Evolutionary conservation across 2,113 vertebrate species (phyloP).

Genomic region (Clarias macrocephalus): DNA sequence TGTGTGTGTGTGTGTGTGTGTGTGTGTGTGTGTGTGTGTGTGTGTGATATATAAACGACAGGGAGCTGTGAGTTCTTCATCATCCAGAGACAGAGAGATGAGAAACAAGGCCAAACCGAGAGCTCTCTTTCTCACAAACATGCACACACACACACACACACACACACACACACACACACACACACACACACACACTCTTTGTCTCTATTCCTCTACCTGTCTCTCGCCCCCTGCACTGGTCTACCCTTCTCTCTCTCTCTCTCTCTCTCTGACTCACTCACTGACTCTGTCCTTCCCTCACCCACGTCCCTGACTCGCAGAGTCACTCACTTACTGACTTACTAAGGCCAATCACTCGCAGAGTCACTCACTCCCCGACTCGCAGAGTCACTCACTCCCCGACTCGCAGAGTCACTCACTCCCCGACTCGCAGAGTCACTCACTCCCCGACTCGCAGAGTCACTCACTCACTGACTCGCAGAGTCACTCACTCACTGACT

Average conservation of each 20-base stretch:
- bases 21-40: constrained; percentile 24
- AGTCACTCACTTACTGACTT: not conserved
- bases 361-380: not conserved
- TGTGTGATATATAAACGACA: not conserved
- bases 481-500: not conserved
- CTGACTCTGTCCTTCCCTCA: fast-evolving
- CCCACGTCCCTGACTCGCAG: not conserved
- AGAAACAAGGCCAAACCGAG: constrained; percentile 14
- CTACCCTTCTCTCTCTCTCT: not conserved
- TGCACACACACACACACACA: no score
- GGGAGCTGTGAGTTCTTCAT: constrained; percentile 24
- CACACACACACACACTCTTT: no score
- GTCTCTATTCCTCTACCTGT: no score
- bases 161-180: no score
- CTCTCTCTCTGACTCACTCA: not conserved
- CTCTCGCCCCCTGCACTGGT: no score
- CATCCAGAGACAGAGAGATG: constrained; percentile 12
- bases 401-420: not conserved
- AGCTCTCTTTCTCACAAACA: not conserved
- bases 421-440: no score
- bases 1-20: constrained; percentile 20
- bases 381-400: not conserved
- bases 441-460: not conserved
- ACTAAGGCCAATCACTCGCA: no score
- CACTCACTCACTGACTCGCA: not conserved